Evolutionary conservation across 2,888 invertebrate species (phyloP).

Genomic region (Dryocosmus kuriphilus): DNA sequence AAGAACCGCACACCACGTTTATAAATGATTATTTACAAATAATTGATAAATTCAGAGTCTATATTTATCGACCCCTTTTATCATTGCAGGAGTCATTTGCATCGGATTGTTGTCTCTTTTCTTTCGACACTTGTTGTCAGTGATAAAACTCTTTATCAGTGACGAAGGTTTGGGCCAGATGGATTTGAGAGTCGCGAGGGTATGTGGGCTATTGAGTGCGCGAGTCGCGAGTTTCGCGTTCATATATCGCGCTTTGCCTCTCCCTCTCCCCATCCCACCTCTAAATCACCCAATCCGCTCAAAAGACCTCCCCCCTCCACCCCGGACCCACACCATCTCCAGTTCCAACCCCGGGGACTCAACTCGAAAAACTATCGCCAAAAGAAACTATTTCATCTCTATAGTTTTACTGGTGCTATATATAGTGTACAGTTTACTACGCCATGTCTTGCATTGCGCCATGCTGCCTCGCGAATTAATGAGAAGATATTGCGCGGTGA

Average conservation of each 20-base stretch:
- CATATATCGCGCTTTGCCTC: conserved; percentile 73
- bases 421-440: not conserved
- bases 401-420: not conserved
- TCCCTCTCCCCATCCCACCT: conserved; percentile 57
- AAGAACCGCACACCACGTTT: not conserved
- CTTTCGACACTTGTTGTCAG: conserved; percentile 1
- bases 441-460: not conserved
- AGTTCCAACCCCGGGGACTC: conserved; percentile 41
- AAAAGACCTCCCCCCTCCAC: conserved; percentile 52
- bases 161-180: conserved; percentile 16
- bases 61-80: not conserved
- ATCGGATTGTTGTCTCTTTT: conserved; percentile 3
- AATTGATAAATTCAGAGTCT: not conserved
- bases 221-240: conserved; percentile 73
- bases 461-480: conserved; percentile 14
- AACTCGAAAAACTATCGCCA: conserved; percentile 11
- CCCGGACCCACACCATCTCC: conserved; percentile 50
- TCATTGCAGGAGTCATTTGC: conserved; percentile 32
- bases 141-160: not conserved
- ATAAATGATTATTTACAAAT: not conserved
- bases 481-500: conserved; percentile 32
- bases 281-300: conserved; percentile 55
- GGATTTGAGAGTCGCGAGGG: conserved; percentile 57
- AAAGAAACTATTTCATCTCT: conserved; percentile 7
- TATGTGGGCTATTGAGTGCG: conserved; percentile 74